Conservation (phyloP, 2,797 vertebrate species). For the Enteromius radiatus region DNA sequence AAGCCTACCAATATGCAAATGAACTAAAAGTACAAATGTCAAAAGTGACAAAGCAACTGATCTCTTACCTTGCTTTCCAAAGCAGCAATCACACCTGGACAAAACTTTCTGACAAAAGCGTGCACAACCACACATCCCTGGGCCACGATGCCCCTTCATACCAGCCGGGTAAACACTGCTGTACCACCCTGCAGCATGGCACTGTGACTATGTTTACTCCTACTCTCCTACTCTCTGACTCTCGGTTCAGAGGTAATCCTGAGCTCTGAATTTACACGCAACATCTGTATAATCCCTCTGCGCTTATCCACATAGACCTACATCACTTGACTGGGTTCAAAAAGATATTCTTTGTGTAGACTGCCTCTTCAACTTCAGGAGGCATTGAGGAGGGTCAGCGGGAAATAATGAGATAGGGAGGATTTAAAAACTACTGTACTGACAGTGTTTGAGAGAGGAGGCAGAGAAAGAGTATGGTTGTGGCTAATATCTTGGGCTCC, state of each 20-base stretch:
- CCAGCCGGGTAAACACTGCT: constrained; percentile 63
- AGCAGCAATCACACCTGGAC: constrained; percentile 87
- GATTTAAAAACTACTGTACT: background rate
- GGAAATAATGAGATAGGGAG: constrained; percentile 23
- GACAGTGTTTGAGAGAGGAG: background rate
- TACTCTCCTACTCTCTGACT: constrained; percentile 52
- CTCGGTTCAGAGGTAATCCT: constrained; percentile 45
- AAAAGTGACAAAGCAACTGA: constrained; percentile 8
- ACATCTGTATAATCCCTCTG: constrained; percentile 49
- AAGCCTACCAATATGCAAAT: background rate
- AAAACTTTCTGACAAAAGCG: constrained; percentile 88
- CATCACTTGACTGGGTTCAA: background rate
- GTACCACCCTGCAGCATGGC: constrained; percentile 64
- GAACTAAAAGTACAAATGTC: background rate
- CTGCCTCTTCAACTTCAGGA: background rate
- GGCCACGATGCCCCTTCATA: constrained; percentile 84
- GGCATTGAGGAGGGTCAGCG: background rate
- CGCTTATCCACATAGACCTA: constrained; percentile 31
- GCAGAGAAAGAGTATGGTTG: background rate
- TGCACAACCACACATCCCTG: constrained; percentile 84
- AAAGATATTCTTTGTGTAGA: background rate
- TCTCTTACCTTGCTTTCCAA: constrained; percentile 82
- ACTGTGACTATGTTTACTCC: constrained; percentile 11
- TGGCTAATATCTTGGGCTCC: constrained; percentile 38
- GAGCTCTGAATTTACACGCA: constrained; percentile 51